Conservation (phyloP, 2,888 invertebrate genomes). For the Actias luna region DNA sequence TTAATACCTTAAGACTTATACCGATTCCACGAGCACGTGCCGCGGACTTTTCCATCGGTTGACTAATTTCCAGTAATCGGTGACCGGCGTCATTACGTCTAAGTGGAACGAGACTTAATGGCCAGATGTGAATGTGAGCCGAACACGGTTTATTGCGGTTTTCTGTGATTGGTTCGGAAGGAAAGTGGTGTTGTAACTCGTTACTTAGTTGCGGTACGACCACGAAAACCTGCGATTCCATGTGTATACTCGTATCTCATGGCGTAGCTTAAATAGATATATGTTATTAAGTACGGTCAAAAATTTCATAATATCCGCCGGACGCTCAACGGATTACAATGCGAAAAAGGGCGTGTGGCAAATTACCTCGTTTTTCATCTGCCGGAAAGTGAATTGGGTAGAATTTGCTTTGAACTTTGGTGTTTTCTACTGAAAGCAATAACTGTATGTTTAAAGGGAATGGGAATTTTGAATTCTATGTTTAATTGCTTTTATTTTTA, state of each 20-base stretch:
- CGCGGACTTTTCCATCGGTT: conserved; percentile 2
- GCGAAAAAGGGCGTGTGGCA: background rate
- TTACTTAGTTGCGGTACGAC: background rate
- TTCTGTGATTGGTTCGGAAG: conserved; percentile 3
- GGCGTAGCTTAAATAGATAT: background rate
- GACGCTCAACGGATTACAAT: background rate
- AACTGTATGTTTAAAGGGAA: background rate
- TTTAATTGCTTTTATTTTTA: background rate
- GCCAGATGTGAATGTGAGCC: conserved; percentile 1
- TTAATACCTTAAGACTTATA: background rate
- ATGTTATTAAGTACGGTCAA: background rate
- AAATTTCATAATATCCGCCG: background rate
- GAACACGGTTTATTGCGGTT: conserved; percentile 7
- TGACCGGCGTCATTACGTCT: conserved; percentile 8
- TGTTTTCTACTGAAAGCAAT: background rate
- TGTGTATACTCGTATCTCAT: background rate
- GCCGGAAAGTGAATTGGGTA: background rate
- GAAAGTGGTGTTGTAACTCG: conserved; percentile 1
- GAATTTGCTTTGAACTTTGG: background rate
- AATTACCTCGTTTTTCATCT: background rate
- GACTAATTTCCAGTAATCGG: conserved; percentile 5
- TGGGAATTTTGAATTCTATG: background rate
- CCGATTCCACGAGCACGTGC: background rate
- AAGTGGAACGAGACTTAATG: conserved; percentile 1
- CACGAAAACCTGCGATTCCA: background rate